Evolutionary conservation across 1,140 invertebrate species (phyloP).

Genomic region (Andrena cerasifolii): DNA sequence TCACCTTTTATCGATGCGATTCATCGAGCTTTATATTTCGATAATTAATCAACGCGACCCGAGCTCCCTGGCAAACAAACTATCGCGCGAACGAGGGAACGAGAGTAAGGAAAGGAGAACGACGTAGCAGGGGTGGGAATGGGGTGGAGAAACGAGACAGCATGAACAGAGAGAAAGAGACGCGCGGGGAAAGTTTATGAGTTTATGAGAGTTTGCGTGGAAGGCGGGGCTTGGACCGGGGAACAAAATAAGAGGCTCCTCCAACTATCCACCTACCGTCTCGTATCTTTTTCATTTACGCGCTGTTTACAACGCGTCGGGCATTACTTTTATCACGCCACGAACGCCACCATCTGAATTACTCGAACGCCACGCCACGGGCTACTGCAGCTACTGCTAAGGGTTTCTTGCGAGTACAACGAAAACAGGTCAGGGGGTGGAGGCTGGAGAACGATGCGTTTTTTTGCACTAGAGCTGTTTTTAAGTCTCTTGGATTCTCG

Average conservation of each 20-base stretch:
- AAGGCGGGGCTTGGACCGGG: background rate
- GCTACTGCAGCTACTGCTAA: background rate
- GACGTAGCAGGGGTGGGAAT: background rate
- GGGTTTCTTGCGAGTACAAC: constrained; percentile 18
- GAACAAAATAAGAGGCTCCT: constrained; percentile 60
- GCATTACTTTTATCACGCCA: constrained; percentile 63
- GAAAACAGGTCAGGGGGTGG: constrained; percentile 2
- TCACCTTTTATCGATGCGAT: background rate
- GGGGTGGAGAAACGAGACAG: background rate
- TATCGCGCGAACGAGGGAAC: background rate
- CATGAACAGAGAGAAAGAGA: background rate
- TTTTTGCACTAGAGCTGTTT: constrained; percentile 19
- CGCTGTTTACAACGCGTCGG: constrained; percentile 66
- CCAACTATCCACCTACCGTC: constrained; percentile 68
- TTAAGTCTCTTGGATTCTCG: constrained; percentile 19
- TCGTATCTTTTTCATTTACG: constrained; percentile 71
- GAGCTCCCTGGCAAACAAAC: background rate
- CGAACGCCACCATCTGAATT: constrained; percentile 39
- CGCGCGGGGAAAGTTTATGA: constrained; percentile 59
- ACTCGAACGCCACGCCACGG: constrained; percentile 26
- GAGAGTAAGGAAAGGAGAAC: background rate
- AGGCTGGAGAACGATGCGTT: background rate
- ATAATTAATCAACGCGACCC: background rate
- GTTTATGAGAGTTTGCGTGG: constrained; percentile 61
- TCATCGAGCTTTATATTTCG: background rate